Evolutionary conservation across 2,113 vertebrate species (phyloP).

Genomic region (Pycnonotus jocosus): DNA sequence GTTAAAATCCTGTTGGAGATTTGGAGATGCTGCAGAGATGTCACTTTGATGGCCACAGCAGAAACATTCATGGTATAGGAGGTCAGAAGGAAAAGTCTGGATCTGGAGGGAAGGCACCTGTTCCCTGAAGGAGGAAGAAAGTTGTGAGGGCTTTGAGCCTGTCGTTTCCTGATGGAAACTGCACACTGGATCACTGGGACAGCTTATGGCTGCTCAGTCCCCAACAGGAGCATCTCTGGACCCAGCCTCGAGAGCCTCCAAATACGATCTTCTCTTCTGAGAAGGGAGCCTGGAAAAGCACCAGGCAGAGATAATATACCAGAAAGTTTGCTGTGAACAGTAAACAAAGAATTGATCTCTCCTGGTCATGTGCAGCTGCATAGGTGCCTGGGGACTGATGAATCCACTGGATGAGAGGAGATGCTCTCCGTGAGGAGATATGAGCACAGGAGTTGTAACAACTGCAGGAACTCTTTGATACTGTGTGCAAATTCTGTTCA

Average conservation of each 20-base stretch:
- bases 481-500: not conserved
- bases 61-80: not conserved
- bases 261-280: not conserved
- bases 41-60: not conserved
- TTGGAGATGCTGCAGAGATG: not conserved
- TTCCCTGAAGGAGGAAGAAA: not conserved
- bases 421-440: not conserved
- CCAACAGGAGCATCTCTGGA: not conserved
- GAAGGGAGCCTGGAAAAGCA: not conserved
- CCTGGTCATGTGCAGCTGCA: not conserved
- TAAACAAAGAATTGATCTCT: not conserved
- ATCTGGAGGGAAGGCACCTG: not conserved
- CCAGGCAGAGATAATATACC: not conserved
- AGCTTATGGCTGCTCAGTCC: not conserved
- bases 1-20: not conserved
- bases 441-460: not conserved
- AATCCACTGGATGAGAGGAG: not conserved
- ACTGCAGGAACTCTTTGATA: not conserved
- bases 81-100: not conserved
- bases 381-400: not conserved
- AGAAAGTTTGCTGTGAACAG: not conserved
- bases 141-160: not conserved
- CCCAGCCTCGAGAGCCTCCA: not conserved
- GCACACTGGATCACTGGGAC: rapidly evolving
- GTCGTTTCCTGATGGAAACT: not conserved